These are phyloP conservation scores for Rhincodon typus DNA, from an alignment of 2,797 vertebrate genomes.

Conservation along the genomic window DNA sequence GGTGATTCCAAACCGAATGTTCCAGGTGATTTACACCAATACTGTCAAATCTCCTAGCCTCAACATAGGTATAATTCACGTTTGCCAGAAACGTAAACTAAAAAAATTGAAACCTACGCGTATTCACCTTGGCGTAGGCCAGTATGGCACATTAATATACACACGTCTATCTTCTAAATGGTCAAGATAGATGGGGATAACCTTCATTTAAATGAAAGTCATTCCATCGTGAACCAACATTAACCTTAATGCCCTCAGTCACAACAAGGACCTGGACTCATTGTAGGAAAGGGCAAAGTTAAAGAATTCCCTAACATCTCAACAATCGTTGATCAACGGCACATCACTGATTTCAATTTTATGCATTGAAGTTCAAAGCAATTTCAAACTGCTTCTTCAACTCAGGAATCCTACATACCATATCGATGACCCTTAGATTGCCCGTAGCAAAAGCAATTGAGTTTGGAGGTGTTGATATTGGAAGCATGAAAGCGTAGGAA, in stretches of 20 bases:
- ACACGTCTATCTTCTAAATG: not conserved
- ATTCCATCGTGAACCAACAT: not conserved
- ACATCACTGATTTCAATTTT: not conserved
- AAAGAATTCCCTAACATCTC: not conserved
- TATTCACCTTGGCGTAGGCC: not conserved
- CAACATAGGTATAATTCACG: not conserved
- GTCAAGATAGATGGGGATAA: not conserved
- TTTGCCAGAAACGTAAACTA: not conserved
- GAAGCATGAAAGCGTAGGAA: slow-evolving; percentile 95
- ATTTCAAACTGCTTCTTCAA: not conserved
- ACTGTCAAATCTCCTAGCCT: not conserved
- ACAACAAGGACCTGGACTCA: too few species aligned
- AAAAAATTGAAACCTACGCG: not conserved
- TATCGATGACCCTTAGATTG: slow-evolving; percentile 91
- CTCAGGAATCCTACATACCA: slow-evolving; percentile 63
- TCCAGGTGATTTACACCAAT: not conserved
- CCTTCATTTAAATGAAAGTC: not conserved
- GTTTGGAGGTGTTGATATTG: slow-evolving; percentile 93
- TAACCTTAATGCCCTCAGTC: not conserved
- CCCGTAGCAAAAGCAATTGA: slow-evolving; percentile 94
- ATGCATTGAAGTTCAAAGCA: not conserved
- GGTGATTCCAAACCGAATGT: not conserved
- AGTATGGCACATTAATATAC: not conserved
- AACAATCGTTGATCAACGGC: not conserved
- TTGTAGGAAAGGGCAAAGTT: not conserved